Percentiles rank a stretch among this genome's conserved stretches.
phyloP scores from a whole-genome alignment of 2,888 invertebrate species.

The Hypomecis atomaria region DNA sequence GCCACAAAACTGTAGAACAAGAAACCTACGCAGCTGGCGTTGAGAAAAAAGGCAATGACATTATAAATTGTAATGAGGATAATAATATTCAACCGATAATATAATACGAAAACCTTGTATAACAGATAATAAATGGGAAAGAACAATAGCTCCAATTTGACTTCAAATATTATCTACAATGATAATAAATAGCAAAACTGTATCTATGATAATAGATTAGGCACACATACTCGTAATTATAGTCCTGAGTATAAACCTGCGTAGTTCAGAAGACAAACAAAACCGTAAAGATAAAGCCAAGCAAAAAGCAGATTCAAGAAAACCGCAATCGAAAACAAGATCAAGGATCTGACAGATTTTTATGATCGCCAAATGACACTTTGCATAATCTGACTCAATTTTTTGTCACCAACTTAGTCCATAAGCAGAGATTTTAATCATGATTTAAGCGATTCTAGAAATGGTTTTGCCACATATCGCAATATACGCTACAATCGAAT shows the following conservation, averaged over 20 bases:
- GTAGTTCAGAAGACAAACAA: slow-evolving; percentile 28
- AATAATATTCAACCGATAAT: slow-evolving; percentile 8
- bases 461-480: slow-evolving; percentile 22
- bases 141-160: slow-evolving; percentile 26
- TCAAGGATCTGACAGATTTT: slow-evolving; percentile 9
- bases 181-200: slow-evolving; percentile 10
- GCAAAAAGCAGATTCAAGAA: slow-evolving; percentile 13
- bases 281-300: slow-evolving; percentile 5
- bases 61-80: slow-evolving; percentile 25
- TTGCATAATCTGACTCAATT: slow-evolving; percentile 27
- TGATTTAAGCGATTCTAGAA: slow-evolving; percentile 31
- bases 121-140: slow-evolving; percentile 11
- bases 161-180: slow-evolving; percentile 23
- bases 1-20: slow-evolving; percentile 17
- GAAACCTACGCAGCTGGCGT: slow-evolving; percentile 22
- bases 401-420: slow-evolving; percentile 26
- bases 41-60: slow-evolving; percentile 28
- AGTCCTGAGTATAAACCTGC: slow-evolving; percentile 11
- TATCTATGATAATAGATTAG: slow-evolving; percentile 19
- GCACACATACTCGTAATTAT: slow-evolving; percentile 7
- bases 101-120: not conserved
- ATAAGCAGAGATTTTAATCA: slow-evolving; percentile 27
- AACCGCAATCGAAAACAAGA: slow-evolving; percentile 13
- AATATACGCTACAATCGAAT: slow-evolving; percentile 27
- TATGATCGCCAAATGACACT: slow-evolving; percentile 16